Evolutionary conservation across 2,888 invertebrate genomes (phyloP), one percentile per base, ranked within the genome.

Genomic region (Sinodicranocentrus sp.): DNA sequence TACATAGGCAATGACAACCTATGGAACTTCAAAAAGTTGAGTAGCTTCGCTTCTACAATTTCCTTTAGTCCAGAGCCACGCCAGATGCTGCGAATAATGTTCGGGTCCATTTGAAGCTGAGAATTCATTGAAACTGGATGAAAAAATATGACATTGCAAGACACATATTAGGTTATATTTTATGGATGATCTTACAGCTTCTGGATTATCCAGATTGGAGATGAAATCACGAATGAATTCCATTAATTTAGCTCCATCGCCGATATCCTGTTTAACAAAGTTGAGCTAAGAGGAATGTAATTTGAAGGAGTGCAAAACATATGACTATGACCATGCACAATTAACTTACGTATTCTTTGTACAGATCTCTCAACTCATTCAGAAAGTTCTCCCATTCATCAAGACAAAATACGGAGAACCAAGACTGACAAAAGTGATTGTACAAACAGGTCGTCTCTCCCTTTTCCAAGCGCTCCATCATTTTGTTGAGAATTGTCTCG

Each of bases 401-500:
- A 88, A 93, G 92, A 89, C 93, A 94, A 17, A 94, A 87, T 0
- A 93, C 93, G 28, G 92, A 92, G 82, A 93, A 92, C 94, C 94
- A 94, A 0, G 94, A 93, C 87, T 94, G 92, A 8, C 91, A 91
- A 90, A 95, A 95, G 90, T 92, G 94, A 5, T 92, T 92, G 89
- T 91, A 94, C 5, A 95, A 91, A 89, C 96, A 95, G 0, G 91
- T 90, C 43, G 96, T 93, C 82, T 93, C 90, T 0, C 92, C 91
- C 90, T 92, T 91, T 91, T 93, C 91, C 90, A 92, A 94, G 77
- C 94, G 92, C 19, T 91, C 89, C 67, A 93, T 91, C 44, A 96
- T 89, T 89, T 94, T 94, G 90, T 95, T 94, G 83, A 95, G 92
- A 88, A 94, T 91, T 23, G 92, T 92, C 89, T 95, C 95, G 89